Percentiles rank a stretch among this genome's conserved stretches.
Evolutionary conservation across 2,797 vertebrate genomes (phyloP).

Genomic region (Mus minutoides): DNA sequence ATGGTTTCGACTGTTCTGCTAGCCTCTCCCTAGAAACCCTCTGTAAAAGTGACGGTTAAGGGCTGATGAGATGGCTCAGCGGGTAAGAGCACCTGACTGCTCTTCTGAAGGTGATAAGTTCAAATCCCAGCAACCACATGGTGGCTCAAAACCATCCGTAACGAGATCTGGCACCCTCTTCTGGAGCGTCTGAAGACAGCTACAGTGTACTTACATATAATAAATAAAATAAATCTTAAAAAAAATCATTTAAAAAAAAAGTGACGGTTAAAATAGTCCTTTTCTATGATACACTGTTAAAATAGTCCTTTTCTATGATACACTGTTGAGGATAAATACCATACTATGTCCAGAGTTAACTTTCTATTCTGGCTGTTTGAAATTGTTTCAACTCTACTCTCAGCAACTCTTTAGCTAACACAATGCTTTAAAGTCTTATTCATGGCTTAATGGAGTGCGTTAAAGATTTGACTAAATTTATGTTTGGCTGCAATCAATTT

Average conservation of each 20-base stretch:
- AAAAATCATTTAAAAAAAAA: too few relatives aligned
- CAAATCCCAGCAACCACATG: too few relatives aligned
- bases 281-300: too few relatives aligned
- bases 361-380: background rate
- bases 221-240: too few relatives aligned
- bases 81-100: too few relatives aligned
- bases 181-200: too few relatives aligned
- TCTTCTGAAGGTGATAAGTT: too few relatives aligned
- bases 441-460: conserved; percentile 26
- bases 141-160: too few relatives aligned
- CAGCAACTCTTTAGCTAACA: conserved; percentile 4
- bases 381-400: background rate
- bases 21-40: background rate
- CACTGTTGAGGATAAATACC: conserved; percentile 29
- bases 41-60: background rate
- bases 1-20: background rate
- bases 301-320: conserved; percentile 62
- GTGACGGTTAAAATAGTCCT: background rate
- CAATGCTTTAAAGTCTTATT: conserved; percentile 67
- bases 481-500: conserved; percentile 57
- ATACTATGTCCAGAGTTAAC: background rate
- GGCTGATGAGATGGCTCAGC: too few relatives aligned
- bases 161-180: too few relatives aligned
- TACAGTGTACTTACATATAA: too few relatives aligned
- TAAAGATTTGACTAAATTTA: conserved; percentile 72